These are phyloP conservation scores for Leptinotarsa undecemlineata DNA, from an alignment of 1,140 invertebrate species.

Conservation along the genomic window DNA sequence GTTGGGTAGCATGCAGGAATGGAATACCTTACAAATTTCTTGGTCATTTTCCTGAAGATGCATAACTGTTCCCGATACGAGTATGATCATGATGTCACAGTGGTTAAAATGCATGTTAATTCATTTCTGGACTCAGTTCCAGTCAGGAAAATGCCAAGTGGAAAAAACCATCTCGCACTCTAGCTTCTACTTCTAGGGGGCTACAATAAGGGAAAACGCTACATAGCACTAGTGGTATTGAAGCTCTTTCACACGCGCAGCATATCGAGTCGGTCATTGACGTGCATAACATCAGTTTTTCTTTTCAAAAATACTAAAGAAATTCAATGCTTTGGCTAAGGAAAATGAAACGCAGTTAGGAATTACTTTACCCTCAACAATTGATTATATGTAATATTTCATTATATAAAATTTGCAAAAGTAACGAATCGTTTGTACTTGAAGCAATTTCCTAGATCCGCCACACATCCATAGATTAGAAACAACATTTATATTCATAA, in stretches of 20 bases:
- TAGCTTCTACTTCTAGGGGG: conserved; percentile 19
- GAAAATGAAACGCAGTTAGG: conserved; percentile 44
- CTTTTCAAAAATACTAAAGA: neutral
- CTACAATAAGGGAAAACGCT: conserved; percentile 34
- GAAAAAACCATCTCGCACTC: conserved; percentile 12
- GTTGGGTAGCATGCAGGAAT: conserved; percentile 37
- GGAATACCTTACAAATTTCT: neutral
- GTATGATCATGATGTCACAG: too few species aligned
- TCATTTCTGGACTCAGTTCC: too few species aligned
- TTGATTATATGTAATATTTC: conserved; percentile 51
- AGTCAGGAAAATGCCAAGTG: neutral
- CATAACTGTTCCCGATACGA: too few species aligned
- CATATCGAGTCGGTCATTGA: conserved; percentile 47
- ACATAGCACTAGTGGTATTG: conserved; percentile 26
- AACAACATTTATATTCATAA: conserved; percentile 15
- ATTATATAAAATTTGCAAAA: conserved; percentile 56
- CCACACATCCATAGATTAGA: conserved; percentile 40
- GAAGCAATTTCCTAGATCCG: conserved; percentile 54
- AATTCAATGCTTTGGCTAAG: conserved; percentile 45
- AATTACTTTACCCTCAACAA: conserved; percentile 54
- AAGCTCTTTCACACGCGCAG: conserved; percentile 46
- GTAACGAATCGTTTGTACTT: conserved; percentile 56
- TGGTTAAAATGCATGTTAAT: too few species aligned
- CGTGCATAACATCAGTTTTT: neutral
- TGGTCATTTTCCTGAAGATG: neutral